Percentiles rank a stretch among this genome's conserved stretches.
Conservation (phyloP, 1,140 invertebrate species). For the Neodiprion pinetum region DNA sequence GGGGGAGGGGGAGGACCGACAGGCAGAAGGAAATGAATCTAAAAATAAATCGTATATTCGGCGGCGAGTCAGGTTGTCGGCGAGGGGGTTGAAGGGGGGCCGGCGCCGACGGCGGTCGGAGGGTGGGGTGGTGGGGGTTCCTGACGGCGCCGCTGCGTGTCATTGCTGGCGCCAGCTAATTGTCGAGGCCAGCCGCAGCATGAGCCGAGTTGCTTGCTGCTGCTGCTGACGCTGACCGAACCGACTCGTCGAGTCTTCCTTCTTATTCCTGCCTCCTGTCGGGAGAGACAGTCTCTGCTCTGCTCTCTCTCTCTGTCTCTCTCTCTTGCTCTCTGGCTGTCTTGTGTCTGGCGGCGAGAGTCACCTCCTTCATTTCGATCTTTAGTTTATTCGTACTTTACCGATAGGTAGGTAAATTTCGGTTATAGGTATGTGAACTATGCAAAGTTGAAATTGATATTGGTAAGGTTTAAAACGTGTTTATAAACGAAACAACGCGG, state of each 20-base stretch:
- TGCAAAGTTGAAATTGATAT: too few species aligned
- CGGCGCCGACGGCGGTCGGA: background rate
- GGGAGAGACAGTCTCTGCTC: background rate
- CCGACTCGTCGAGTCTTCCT: constrained; percentile 29
- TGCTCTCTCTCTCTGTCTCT: background rate
- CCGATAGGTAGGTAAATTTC: too few species aligned
- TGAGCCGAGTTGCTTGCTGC: constrained; percentile 40
- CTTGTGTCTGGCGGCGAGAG: background rate
- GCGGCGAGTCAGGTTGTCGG: constrained; percentile 21
- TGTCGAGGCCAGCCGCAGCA: constrained; percentile 57
- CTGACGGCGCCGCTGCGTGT: constrained; percentile 52
- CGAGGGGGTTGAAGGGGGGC: constrained; percentile 6
- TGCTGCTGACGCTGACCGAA: constrained; percentile 40
- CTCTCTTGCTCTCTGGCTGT: background rate
- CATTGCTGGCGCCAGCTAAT: constrained; percentile 59
- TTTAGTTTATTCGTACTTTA: too few species aligned
- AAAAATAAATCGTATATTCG: constrained; percentile 50
- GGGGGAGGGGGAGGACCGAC: background rate
- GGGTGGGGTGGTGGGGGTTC: constrained; percentile 18
- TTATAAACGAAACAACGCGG: too few species aligned
- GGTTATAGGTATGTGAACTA: too few species aligned
- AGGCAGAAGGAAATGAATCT: constrained; percentile 48
- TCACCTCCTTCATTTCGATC: too few species aligned
- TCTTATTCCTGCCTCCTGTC: too few species aligned
- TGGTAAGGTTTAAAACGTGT: too few species aligned